These are phyloP conservation scores for Orthosia gothica DNA, from an alignment of 2,888 invertebrate genomes.

Conservation along the genomic window DNA sequence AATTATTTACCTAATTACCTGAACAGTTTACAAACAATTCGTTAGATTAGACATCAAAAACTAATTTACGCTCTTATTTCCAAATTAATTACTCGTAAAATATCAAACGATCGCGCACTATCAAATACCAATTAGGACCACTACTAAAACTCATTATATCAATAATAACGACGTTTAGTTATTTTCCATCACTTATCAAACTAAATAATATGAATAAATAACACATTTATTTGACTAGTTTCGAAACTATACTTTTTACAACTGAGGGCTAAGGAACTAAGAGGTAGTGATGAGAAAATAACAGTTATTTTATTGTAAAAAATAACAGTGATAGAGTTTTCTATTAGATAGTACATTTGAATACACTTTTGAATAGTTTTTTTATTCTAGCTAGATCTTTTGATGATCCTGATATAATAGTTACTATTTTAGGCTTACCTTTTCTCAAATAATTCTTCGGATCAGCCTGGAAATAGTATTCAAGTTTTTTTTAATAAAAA, in stretches of 20 bases:
- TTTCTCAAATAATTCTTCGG: too few species aligned
- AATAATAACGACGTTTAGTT: conserved; percentile 69
- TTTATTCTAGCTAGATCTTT: too few species aligned
- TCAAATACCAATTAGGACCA: conserved; percentile 63
- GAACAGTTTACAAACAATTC: background rate
- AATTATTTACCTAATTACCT: conserved; percentile 4
- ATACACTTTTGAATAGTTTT: background rate
- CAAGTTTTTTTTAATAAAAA: too few species aligned
- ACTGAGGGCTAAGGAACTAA: conserved; percentile 50
- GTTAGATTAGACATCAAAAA: conserved; percentile 13
- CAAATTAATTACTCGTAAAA: conserved; percentile 37
- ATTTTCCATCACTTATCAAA: conserved; percentile 70
- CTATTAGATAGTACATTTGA: too few species aligned
- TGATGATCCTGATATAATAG: background rate
- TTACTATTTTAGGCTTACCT: too few species aligned
- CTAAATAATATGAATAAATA: conserved; percentile 50
- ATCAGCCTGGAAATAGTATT: too few species aligned
- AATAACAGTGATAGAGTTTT: conserved; percentile 18
- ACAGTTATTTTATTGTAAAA: conserved; percentile 20
- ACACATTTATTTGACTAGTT: conserved; percentile 62
- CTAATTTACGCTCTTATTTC: conserved; percentile 32
- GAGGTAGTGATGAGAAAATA: conserved; percentile 58
- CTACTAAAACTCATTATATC: conserved; percentile 70
- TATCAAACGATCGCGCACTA: conserved; percentile 50
- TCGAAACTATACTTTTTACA: conserved; percentile 42